phyloP scores from a whole-genome alignment of 2,113 vertebrate species.

The Nothocercus nigrocapillus region DNA sequence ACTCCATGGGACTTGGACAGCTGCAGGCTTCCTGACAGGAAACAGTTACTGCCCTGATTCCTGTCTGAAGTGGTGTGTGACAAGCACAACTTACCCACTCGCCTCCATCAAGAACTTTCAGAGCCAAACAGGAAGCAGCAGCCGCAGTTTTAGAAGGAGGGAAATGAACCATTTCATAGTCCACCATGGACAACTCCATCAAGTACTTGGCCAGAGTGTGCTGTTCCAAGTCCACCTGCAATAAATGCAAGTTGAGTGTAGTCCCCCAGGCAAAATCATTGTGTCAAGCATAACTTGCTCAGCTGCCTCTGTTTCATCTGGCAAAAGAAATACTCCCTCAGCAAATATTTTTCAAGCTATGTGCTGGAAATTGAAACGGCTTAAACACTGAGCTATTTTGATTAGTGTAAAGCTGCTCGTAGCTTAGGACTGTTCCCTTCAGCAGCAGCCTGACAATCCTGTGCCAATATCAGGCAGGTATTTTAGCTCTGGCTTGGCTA shows the following conservation, averaged over 20 bases:
- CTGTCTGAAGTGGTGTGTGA: neutral
- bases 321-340: neutral
- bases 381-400: neutral
- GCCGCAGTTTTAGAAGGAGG: constrained; percentile 84
- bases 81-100: constrained; percentile 81
- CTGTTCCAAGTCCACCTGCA: constrained; percentile 83
- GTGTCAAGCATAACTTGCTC: neutral
- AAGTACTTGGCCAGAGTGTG: constrained; percentile 87
- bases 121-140: constrained; percentile 83
- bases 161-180: constrained; percentile 88
- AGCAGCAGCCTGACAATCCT: neutral
- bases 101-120: constrained; percentile 80
- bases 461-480: neutral
- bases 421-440: neutral
- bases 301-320: neutral
- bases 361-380: neutral
- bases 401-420: neutral
- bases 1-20: neutral
- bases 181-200: constrained; percentile 86
- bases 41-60: neutral
- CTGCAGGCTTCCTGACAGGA: neutral
- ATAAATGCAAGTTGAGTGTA: neutral
- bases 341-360: neutral
- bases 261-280: neutral
- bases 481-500: neutral